These are phyloP conservation scores for Siniperca knerii DNA, from an alignment of 2,113 vertebrate species.

Conservation along the genomic window DNA sequence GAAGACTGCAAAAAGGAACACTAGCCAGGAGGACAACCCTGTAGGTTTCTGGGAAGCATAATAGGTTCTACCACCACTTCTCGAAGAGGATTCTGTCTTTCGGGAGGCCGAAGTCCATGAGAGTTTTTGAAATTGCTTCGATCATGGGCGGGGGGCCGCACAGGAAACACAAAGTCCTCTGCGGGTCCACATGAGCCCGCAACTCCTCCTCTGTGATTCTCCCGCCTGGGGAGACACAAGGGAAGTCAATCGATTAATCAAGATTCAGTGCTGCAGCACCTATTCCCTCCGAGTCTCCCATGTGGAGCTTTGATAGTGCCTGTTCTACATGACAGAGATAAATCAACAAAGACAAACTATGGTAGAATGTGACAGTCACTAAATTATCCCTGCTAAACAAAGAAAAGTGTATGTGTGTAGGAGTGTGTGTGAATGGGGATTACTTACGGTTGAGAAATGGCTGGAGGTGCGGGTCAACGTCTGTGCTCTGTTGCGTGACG, in stretches of 20 bases:
- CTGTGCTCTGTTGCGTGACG: conserved; percentile 88
- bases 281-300: not conserved
- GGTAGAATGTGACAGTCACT: conserved; percentile 44
- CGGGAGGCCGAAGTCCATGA: conserved; percentile 84
- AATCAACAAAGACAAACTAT: conserved; percentile 47
- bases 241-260: conserved; percentile 52
- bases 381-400: conserved; percentile 35
- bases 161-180: conserved; percentile 92
- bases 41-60: not conserved
- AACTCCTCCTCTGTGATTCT: conserved; percentile 89
- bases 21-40: not conserved
- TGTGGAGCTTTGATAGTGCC: conserved; percentile 11
- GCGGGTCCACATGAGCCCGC: conserved; percentile 81
- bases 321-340: conserved; percentile 43
- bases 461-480: conserved; percentile 85
- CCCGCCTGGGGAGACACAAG: conserved; percentile 84
- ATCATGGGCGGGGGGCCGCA: conserved; percentile 98
- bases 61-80: conserved; percentile 93
- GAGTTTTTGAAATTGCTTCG: conserved; percentile 88
- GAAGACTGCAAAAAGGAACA: not conserved
- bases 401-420: not conserved
- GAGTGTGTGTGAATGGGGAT: not conserved
- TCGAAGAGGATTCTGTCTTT: conserved; percentile 91
- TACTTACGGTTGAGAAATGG: conserved; percentile 88
- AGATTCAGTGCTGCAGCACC: conserved; percentile 8